These are phyloP conservation scores for Chymomyza procnemis DNA, from an alignment of 2,888 invertebrate species.

Conservation along the genomic window DNA sequence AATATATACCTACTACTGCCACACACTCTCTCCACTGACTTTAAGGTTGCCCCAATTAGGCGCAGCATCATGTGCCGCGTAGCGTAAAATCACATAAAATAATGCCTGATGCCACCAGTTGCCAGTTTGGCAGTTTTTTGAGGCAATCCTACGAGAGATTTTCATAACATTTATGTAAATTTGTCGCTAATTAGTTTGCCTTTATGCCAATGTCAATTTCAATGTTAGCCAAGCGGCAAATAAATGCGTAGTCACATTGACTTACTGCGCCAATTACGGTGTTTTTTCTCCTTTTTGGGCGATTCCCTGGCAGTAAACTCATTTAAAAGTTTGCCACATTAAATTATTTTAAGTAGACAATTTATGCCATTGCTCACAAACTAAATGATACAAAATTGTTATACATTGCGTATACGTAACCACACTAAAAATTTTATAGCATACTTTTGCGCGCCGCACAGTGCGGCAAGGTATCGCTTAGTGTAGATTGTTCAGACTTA, in stretches of 20 bases:
- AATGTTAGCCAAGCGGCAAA: background rate
- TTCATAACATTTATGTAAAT: slow-evolving; percentile 35
- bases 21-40: slow-evolving; percentile 11
- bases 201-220: slow-evolving; percentile 37
- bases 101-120: background rate
- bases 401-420: no score
- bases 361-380: background rate
- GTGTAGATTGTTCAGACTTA: no score
- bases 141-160: slow-evolving; percentile 18
- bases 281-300: no score
- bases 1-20: background rate
- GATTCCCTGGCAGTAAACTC: slow-evolving; percentile 24
- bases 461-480: no score
- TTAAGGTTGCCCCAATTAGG: slow-evolving; percentile 3
- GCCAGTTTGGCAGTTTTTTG: background rate
- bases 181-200: slow-evolving; percentile 55
- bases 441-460: no score
- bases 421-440: no score
- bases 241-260: background rate
- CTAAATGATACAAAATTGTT: no score
- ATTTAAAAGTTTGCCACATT: slow-evolving; percentile 40
- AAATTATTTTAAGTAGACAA: background rate
- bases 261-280: slow-evolving; percentile 42
- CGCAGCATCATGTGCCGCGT: slow-evolving; percentile 32
- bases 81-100: slow-evolving; percentile 39